A percentile compares a stretch with the other conserved stretches of the same genome.
phyloP scores from a whole-genome alignment of 1,140 invertebrate genomes.

The Ericerus pela region DNA sequence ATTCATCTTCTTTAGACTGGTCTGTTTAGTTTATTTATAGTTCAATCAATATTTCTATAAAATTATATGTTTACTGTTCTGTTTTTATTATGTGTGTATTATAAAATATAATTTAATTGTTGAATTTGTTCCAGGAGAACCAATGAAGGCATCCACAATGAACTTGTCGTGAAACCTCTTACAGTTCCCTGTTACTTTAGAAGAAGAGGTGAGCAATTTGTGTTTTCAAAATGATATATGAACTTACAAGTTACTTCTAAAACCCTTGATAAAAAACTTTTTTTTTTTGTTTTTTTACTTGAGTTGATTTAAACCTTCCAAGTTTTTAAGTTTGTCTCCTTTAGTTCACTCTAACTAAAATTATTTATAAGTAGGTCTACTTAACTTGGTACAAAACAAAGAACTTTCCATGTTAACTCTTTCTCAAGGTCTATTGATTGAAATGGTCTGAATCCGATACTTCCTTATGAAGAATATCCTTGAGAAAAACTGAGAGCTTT shows the following conservation, averaged over 20 bases:
- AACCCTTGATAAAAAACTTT: not conserved
- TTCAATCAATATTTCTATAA: too few relatives aligned
- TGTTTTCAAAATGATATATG: conserved; percentile 1
- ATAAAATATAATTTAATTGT: too few relatives aligned
- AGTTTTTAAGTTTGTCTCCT: not conserved
- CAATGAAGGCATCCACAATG: conserved; percentile 45
- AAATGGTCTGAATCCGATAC: too few relatives aligned
- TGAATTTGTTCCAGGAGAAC: conserved; percentile 50
- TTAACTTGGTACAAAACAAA: not conserved
- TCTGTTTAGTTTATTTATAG: too few relatives aligned
- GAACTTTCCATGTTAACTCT: not conserved
- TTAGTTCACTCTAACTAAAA: not conserved
- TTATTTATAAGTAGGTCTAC: not conserved
- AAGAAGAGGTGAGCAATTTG: conserved; percentile 52
- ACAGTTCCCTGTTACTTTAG: conserved; percentile 67
- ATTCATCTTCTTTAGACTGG: too few relatives aligned
- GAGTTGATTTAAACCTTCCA: not conserved
- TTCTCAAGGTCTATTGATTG: too few relatives aligned
- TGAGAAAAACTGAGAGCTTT: too few relatives aligned
- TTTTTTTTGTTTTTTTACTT: not conserved
- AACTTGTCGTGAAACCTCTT: conserved; percentile 81
- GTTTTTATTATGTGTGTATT: too few relatives aligned
- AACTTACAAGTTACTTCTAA: too few relatives aligned
- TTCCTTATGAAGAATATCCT: too few relatives aligned
- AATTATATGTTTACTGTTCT: too few relatives aligned